A percentile compares a stretch with the other conserved stretches of the same genome.
Conservation (phyloP, 2,113 vertebrate species). For the Syrmaticus mikado region DNA sequence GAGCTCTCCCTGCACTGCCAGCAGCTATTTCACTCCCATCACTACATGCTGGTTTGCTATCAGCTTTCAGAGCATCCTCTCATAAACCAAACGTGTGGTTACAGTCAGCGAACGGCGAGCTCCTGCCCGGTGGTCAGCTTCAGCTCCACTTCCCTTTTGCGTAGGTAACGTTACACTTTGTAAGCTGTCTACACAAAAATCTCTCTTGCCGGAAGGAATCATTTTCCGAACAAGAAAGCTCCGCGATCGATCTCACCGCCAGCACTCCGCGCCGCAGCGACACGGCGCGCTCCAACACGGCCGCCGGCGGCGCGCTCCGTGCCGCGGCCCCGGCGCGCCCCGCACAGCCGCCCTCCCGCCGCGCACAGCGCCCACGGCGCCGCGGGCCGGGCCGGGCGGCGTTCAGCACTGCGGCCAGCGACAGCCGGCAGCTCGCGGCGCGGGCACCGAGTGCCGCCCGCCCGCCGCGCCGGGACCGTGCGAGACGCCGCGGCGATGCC, state of each 20-base stretch:
- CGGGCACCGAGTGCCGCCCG: too few species aligned
- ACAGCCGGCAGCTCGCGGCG: too few species aligned
- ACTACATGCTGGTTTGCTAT: neutral
- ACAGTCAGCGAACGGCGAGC: slow-evolving; percentile 12
- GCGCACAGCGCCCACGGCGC: too few species aligned
- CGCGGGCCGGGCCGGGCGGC: too few species aligned
- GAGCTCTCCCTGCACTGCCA: neutral
- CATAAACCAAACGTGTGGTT: neutral
- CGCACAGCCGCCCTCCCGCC: too few species aligned
- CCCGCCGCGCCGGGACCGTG: too few species aligned
- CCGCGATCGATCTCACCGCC: neutral
- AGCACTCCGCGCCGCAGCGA: neutral
- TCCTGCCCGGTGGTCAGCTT: neutral
- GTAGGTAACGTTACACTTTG: neutral
- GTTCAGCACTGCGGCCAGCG: too few species aligned
- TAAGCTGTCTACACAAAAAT: neutral
- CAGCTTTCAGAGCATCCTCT: neutral
- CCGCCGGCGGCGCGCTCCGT: too few species aligned
- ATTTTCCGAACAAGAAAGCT: neutral
- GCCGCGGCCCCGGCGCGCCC: too few species aligned
- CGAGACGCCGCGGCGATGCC: too few species aligned
- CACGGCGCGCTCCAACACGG: too few species aligned
- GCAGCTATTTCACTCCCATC: neutral
- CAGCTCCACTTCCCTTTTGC: neutral
- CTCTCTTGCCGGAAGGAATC: neutral